Conservation (phyloP, 2,888 invertebrate genomes). For the Apocheima hispidaria region DNA sequence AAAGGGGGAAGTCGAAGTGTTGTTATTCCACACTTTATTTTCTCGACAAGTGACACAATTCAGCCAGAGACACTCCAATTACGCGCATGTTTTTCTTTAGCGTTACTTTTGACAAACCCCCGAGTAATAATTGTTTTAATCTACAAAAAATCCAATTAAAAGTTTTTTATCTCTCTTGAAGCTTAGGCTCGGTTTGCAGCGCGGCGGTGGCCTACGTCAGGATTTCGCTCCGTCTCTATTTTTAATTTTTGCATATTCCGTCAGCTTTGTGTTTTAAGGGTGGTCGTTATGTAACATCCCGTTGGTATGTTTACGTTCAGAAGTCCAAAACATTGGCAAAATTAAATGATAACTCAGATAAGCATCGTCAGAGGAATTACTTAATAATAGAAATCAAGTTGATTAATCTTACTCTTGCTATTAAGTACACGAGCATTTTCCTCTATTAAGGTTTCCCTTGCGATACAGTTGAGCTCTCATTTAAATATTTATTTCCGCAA, state of each 20-base stretch:
- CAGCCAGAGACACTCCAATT: constrained; percentile 32
- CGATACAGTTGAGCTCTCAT: constrained; percentile 35
- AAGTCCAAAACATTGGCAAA: constrained; percentile 17
- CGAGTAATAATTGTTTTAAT: constrained; percentile 76
- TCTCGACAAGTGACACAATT: constrained; percentile 7
- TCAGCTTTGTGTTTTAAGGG: constrained; percentile 29
- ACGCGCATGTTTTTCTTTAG: constrained; percentile 58
- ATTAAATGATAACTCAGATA: constrained; percentile 25
- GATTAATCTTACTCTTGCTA: constrained; percentile 30
- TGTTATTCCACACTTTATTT: constrained; percentile 5
- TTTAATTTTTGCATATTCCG: constrained; percentile 52
- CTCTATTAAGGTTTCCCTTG: constrained; percentile 33
- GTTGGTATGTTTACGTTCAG: constrained; percentile 14
- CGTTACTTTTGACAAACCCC: constrained; percentile 63
- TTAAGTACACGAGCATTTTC: constrained; percentile 28
- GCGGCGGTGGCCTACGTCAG: constrained; percentile 49
- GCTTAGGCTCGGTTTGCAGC: constrained; percentile 67
- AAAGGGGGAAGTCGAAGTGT: constrained; percentile 3
- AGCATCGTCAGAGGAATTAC: constrained; percentile 18
- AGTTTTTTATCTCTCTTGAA: constrained; percentile 73
- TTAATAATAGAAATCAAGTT: constrained; percentile 32
- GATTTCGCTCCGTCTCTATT: constrained; percentile 53
- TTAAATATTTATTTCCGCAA: constrained; percentile 41
- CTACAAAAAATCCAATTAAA: constrained; percentile 78
- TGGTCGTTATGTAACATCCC: constrained; percentile 37